Percentiles rank a stretch among this genome's conserved stretches.
Conservation (phyloP, 2,888 invertebrate species). For the Dromius quadrimaculatus region DNA sequence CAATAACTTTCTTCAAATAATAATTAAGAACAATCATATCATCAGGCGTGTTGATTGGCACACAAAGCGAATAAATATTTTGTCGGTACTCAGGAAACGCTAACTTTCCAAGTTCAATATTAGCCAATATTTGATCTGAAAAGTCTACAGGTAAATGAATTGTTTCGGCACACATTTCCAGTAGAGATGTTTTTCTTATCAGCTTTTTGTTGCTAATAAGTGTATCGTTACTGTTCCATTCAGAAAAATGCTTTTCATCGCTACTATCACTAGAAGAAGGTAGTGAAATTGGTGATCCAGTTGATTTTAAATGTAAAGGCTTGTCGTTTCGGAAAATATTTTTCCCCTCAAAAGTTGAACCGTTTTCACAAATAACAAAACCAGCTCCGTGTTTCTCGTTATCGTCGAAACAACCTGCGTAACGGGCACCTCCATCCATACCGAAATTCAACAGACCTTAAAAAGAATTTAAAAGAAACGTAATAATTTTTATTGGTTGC, state of each 20-base stretch:
- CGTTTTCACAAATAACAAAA: conserved; percentile 70
- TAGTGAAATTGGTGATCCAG: no score
- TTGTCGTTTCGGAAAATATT: conserved; percentile 70
- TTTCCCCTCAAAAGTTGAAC: conserved; percentile 67
- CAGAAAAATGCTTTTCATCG: neutral
- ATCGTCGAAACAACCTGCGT: conserved; percentile 70
- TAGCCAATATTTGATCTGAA: no score
- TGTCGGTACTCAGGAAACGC: conserved; percentile 12
- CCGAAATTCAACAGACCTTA: conserved; percentile 67
- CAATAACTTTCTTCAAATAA: conserved; percentile 5
- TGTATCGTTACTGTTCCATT: neutral
- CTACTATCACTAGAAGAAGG: neutral
- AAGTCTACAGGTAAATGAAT: no score
- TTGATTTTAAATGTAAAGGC: conserved; percentile 59
- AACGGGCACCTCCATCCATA: conserved; percentile 69
- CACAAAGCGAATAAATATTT: conserved; percentile 50
- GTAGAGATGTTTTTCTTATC: neutral
- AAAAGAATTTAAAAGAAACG: conserved; percentile 34
- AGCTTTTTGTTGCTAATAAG: neutral
- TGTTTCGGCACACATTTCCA: neutral
- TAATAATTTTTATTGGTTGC: conserved; percentile 34
- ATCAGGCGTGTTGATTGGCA: conserved; percentile 60
- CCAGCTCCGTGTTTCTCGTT: conserved; percentile 73
- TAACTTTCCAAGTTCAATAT: conserved; percentile 10
- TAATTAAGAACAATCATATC: conserved; percentile 65